Conservation (phyloP, 2,888 invertebrate species). For the Eristalis tenax region DNA sequence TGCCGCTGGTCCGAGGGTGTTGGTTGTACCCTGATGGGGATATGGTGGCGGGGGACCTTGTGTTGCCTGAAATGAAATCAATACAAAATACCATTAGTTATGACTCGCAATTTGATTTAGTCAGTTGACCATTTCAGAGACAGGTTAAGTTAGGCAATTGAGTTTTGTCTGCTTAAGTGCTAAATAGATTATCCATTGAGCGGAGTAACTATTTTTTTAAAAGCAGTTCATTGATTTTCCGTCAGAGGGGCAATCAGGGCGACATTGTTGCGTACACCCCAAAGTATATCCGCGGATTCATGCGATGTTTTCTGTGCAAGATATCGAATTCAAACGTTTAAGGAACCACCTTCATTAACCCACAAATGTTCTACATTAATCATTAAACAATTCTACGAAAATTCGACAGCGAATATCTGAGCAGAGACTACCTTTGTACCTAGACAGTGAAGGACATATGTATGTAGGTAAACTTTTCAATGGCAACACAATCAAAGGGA, state of each 20-base stretch:
- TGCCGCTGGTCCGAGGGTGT: constrained; percentile 76
- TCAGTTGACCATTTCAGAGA: background rate
- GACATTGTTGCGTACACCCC: constrained; percentile 51
- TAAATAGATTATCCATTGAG: constrained; percentile 24
- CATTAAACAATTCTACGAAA: too few species aligned
- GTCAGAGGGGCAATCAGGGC: constrained; percentile 67
- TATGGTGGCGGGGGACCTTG: constrained; percentile 91
- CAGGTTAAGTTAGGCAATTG: background rate
- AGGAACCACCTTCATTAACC: too few species aligned
- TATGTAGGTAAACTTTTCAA: too few species aligned
- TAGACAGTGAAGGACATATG: too few species aligned
- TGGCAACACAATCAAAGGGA: too few species aligned
- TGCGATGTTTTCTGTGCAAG: background rate
- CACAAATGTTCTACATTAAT: too few species aligned
- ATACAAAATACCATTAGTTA: background rate
- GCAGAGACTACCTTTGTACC: too few species aligned
- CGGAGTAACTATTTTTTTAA: constrained; percentile 20
- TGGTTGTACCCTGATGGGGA: constrained; percentile 82
- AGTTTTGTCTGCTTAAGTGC: constrained; percentile 50
- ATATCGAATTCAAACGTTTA: too few species aligned
- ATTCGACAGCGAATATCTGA: too few species aligned
- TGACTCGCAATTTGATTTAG: background rate
- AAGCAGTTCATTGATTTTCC: constrained; percentile 59
- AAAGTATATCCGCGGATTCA: constrained; percentile 64
- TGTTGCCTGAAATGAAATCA: constrained; percentile 76